Conservation (phyloP, 30 jellyfish, hydroid and myxozoan species). For the Chironex yamaguchii region DNA sequence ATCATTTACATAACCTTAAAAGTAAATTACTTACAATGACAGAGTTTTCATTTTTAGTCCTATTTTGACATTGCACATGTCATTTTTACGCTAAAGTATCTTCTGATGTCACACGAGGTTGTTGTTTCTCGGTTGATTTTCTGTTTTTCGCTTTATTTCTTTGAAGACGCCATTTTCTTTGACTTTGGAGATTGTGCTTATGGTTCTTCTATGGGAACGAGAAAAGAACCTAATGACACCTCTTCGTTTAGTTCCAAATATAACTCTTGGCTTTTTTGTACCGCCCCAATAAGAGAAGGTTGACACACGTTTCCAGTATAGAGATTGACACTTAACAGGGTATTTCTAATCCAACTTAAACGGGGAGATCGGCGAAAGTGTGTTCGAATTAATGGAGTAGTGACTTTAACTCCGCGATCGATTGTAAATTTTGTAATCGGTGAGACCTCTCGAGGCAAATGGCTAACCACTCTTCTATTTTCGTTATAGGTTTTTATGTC, state of each 20-base stretch:
- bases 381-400: not conserved
- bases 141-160: no score
- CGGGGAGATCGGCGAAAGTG: not conserved
- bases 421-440: not conserved
- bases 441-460: not conserved
- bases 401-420: not conserved
- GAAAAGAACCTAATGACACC: not conserved
- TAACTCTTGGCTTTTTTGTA: not conserved
- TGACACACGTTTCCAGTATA: not conserved
- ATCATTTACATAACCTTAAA: no score
- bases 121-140: no score
- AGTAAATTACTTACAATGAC: no score
- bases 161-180: no score
- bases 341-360: not conserved
- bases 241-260: not conserved
- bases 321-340: not conserved
- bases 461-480: not conserved
- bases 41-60: no score
- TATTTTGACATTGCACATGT: no score
- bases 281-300: slow-evolving; percentile 1
- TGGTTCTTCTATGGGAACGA: no score
- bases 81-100: no score
- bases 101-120: no score
- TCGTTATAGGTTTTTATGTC: not conserved
- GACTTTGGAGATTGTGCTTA: no score